Evolutionary conservation across 2,888 invertebrate species (phyloP), one percentile per base, ranked within the genome.

Genomic region (Petrophora chlorosata): DNA sequence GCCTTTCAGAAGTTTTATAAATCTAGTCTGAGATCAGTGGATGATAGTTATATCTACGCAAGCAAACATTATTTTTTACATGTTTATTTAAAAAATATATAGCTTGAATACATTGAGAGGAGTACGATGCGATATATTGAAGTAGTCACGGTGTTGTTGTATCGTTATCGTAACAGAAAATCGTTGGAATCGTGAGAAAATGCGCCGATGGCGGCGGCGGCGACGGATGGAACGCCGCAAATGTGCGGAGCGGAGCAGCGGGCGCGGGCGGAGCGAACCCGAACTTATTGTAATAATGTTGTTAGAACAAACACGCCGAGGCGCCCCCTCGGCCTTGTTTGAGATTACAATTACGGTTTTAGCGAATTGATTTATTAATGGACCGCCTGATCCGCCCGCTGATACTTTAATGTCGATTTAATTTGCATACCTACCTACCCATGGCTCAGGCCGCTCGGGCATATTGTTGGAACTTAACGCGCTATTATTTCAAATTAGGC

Each of bases 341-440:
- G 89, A 88, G 88, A 88, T 89, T 88, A 88, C 89, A 89, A 89
- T 90, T 90, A 90, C 89, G 88, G 90, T 84, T 89, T 89, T 88
- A 88, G 89, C 88, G 84, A 85, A 88, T 87, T 90, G 89, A 89
- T 89, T 90, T 89, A 89, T 89, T 90, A 89, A 90, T 89, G 88
- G 88, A 82, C 81, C 84, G 87, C 79, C 83, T 88, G 87, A 89
- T 88, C 87, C 87, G 83, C 78, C 85, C 76, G n/a, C 77, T 88
- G 88, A 86, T 88, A 87, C 90, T 85, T 87, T 85, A 85, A 87
- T 87, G 82, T 85, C 85, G 85, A 86, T 82, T 85, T 83, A 82
- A 85, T 90, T 89, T 87, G 76, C 81, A 84, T 85, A 73, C 59
- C 61, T 85, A 73, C 59, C 61, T 63, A 61, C 44, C 14, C 55